Evolutionary conservation across 2,797 vertebrate genomes (phyloP).

Genomic region (Varecia variegata): DNA sequence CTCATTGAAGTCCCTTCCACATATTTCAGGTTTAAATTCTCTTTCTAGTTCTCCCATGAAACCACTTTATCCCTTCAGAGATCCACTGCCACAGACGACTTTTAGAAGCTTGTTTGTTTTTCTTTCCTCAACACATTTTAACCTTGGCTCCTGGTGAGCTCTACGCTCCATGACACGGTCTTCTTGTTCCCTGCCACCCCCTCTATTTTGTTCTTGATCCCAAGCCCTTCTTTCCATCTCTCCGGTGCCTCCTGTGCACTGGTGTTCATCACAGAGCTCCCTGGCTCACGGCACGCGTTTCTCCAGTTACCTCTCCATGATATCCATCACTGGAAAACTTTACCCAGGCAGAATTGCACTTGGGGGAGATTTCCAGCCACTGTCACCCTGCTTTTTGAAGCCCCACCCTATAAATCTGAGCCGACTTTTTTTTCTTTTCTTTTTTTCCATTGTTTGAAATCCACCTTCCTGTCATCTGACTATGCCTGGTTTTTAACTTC

Average conservation of each 20-base stretch:
- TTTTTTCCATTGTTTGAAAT: background rate
- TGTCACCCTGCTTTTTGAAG: background rate
- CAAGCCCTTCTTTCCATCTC: background rate
- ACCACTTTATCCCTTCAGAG: background rate
- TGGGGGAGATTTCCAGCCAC: background rate
- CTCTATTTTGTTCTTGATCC: background rate
- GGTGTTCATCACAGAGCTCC: background rate
- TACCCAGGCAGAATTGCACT: background rate
- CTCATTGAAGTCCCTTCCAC: background rate
- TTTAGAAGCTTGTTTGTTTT: background rate
- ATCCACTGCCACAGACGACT: background rate
- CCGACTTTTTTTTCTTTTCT: background rate
- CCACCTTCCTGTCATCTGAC: background rate
- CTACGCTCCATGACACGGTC: fast-evolving
- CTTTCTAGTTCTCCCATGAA: background rate
- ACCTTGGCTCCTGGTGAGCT: background rate
- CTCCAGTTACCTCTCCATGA: background rate
- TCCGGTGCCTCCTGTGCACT: background rate
- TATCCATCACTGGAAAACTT: conserved; percentile 5
- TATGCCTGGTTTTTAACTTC: background rate
- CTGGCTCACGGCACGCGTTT: background rate
- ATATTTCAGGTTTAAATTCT: background rate
- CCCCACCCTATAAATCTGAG: background rate
- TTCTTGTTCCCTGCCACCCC: background rate
- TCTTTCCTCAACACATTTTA: background rate